Evolutionary conservation across 2,113 vertebrate genomes (phyloP), one percentile per base, ranked within the genome.

Genomic region (Sula dactylatra): DNA sequence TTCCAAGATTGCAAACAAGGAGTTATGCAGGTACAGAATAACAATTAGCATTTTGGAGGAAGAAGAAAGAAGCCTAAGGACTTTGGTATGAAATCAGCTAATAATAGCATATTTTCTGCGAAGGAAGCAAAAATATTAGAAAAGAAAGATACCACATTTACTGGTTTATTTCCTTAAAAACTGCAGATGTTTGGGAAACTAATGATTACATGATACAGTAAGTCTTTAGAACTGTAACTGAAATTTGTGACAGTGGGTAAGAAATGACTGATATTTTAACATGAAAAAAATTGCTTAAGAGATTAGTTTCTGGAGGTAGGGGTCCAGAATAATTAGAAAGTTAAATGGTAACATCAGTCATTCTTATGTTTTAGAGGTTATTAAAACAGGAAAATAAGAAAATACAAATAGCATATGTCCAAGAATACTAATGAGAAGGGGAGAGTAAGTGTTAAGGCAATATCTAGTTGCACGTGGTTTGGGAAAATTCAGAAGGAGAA

Each of bases 371-470:
- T 45, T 80, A 86, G 47, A 86, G 19, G 47, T 59, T 70, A 86
- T 93, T 93, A 82, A 95, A 86, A 61, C 13, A 67, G 74, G 92
- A 69, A 97, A 83, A 94, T 90, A 32, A 86, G 69, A 45, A 73
- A 36, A 55, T 73, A 49, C 6, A 26, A 94, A 67, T 5, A 80
- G 70, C 32, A 26, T 62, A 24, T 81, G 92, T 70, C 70, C 80
- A 88, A 54, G 47, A 92, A 73, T 50, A 22, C 80, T 42, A 69
- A 92, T 69, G 54, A 56, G 90, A 72, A 82, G 3, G 0, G 82
- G 62, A 86, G 73, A 62, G 58, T 36, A 77, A 91, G 82, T 76
- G 62, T 78, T 89, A 90, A 90, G 80, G 64, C 2, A 42, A 27
- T 67, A 55, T 61, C 27, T 82, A 93, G 34, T 44, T 82, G 76